Base-by-base conservation (phyloP, 2,888 invertebrate genomes). In the Chironomus riparius region DNA sequence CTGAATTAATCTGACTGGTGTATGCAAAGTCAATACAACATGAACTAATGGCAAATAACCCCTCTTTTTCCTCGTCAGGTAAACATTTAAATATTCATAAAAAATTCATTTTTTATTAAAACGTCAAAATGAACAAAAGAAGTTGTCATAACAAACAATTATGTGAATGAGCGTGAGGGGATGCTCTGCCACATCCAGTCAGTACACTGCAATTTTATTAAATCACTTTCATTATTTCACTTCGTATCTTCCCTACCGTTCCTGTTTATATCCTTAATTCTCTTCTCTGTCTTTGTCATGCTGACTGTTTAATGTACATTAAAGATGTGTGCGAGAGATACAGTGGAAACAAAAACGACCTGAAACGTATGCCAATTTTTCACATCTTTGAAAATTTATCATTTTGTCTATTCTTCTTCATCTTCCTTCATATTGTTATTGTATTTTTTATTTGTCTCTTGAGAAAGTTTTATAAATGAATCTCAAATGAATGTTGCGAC, bases 101-200 rank as follows among this genome's bases (percentile, higher is more conserved):
- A 71, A 71, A 71, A 71, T 28, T 71, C 56, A 50, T 24, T 71
- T 56, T 24, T 71, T 56, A 56, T 38, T 38, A 38, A 56, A 56
- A 71, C 50, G 50, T 71, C 71, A 71, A 47, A 56, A 24, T 71
- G 50, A 71, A 71, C 50, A 71, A n/a, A 71, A 47, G 56, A 70
- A 70, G 18, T 48, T 70, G 70, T 47, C 70, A 70, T 22, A 70
- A 70, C 70, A 70, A 70, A 56, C 71, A 71, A 71, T 71, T 71
- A 71, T n/a, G 28, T 56, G 15, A 56, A 56, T 4, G 56, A 56
- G n/a, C 38, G 38, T 38, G 38, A 38, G 38, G 38, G 38, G 38
- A 38, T 38, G 38, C 38, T 38, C 38, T 38, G 38, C 38, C 38
- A 38, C 38, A 38, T 38, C 7, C 38, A 38, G 38, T 38, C 38